phyloP scores from a whole-genome alignment of 2,797 vertebrate genomes.

The Hoplostethus atlanticus region DNA sequence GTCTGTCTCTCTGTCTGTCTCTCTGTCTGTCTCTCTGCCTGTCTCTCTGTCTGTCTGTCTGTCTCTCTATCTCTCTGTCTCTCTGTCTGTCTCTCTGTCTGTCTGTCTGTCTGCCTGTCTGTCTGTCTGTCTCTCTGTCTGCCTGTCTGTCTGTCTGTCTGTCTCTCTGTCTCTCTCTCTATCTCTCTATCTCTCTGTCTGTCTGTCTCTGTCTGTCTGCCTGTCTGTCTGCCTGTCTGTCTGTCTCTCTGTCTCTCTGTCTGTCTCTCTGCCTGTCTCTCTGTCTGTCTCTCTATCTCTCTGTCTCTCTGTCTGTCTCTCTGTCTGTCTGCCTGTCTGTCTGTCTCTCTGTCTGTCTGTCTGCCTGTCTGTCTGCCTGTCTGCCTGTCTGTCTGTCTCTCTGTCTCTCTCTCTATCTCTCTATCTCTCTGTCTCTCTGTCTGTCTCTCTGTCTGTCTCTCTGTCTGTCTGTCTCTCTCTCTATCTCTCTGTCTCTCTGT shows the following conservation, averaged over 20 bases:
- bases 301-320: not conserved
- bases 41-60: not conserved
- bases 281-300: slow-evolving; percentile 8
- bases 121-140: not conserved
- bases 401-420: not conserved
- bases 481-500: no score
- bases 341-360: no score
- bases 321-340: no score
- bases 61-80: slow-evolving; percentile 77
- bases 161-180: not conserved
- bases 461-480: no score
- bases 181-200: slow-evolving; percentile 5
- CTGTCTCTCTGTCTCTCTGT: not conserved
- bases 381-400: slow-evolving; percentile 4
- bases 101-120: not conserved
- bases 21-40: not conserved
- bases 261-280: slow-evolving; percentile 2
- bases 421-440: slow-evolving; percentile 3
- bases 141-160: slow-evolving; percentile 6
- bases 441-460: not conserved
- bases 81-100: slow-evolving; percentile 4
- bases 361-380: no score
- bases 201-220: not conserved
- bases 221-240: not conserved
- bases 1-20: slow-evolving; percentile 16